Evolutionary conservation across 1,140 invertebrate species (phyloP), one percentile per base, ranked within the genome.

Genomic region (Laupala kohalensis): DNA sequence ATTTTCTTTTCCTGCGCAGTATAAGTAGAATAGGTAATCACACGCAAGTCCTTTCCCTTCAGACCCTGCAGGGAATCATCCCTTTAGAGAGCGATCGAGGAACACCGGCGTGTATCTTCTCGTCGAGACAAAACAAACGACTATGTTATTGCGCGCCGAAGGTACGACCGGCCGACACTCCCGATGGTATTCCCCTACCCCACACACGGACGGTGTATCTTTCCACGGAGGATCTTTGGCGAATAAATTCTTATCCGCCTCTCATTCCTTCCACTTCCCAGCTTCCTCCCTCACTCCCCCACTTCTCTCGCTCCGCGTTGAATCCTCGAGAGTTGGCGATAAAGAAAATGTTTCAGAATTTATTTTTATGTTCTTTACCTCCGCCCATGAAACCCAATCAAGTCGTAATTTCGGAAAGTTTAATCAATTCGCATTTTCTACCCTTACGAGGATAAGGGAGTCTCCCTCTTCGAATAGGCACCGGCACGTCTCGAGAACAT

Each of bases 311-410:
- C 37, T 2, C 37, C 37, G 37, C 37, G 37, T 19, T 53, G 37
- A 19, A 53, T 53, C 37, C 37, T 53, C 37, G 37, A 53, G 37
- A 53, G 9, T 53, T 53, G 37, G 37, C 37, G 37, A 53, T 53
- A 53, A 53, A 53, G 37, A 53, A 53, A 53, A 53, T 53, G 37
- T 53, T 53, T 70, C 65, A 24, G 62, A 68, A 72, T 72, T 72
- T 72, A 72, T 72, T 68, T 72, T 68, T 72, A 72, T 72, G 37
- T 64, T 67, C 65, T 62, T 67, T 68, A 72, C 71, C 71, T 72
- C 71, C 71, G 71, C 71, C 71, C 71, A 72, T 68, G 26, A 72
- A 62, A 62, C 29, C 71, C 71, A 72, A 72, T 72, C 71, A 72
- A 72, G 71, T 72, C 71, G 71, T 72, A 72, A 72, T 72, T 72